These are phyloP conservation scores for Lipotes vexillifer DNA, from an alignment of 2,113 vertebrate species.

Conservation along the genomic window DNA sequence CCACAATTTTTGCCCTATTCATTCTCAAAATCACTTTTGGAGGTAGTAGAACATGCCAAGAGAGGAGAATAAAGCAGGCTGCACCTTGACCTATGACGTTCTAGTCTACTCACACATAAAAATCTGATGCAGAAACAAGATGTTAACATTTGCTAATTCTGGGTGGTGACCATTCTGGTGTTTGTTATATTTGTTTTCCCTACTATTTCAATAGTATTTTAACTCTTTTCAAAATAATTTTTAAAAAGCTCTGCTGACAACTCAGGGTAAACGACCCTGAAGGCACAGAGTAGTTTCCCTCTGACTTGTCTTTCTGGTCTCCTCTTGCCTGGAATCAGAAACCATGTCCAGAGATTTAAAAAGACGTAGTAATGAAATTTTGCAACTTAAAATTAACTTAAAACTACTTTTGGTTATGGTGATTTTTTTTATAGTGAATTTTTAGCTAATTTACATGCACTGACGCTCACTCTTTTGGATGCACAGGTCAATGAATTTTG, in stretches of 20 bases:
- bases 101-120: not conserved
- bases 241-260: not conserved
- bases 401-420: not conserved
- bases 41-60: not conserved
- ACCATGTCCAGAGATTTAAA: not conserved
- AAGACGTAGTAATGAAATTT: not conserved
- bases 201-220: not conserved
- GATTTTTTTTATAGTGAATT: not conserved
- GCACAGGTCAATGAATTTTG: not conserved
- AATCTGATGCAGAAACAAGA: not conserved
- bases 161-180: not conserved
- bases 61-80: not conserved
- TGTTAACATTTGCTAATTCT: not conserved
- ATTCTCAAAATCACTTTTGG: not conserved
- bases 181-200: not conserved
- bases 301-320: not conserved
- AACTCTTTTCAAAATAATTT: not conserved
- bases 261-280: not conserved
- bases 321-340: not conserved
- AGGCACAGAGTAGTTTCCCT: not conserved
- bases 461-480: not conserved
- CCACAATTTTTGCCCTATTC: not conserved
- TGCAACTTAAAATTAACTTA: not conserved
- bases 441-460: not conserved
- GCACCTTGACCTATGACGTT: not conserved